Conservation (phyloP, 2,888 invertebrate genomes). For the Heliconius ismenius region DNA sequence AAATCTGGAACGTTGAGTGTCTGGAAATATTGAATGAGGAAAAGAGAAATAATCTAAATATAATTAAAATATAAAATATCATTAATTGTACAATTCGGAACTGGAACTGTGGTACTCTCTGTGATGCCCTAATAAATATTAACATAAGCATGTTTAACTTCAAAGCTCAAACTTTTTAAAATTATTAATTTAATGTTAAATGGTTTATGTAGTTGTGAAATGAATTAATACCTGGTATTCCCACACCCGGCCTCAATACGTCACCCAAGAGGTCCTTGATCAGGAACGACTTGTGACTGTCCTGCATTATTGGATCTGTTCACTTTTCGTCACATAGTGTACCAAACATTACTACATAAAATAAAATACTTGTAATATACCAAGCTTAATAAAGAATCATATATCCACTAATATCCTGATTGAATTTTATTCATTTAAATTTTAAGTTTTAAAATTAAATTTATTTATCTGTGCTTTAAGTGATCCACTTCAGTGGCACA, state of each 20-base stretch:
- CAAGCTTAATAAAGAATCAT: constrained; percentile 1
- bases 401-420: not conserved
- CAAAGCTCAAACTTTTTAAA: too few relatives aligned
- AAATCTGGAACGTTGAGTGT: too few relatives aligned
- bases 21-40: too few relatives aligned
- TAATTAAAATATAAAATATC: too few relatives aligned
- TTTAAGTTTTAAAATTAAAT: not conserved
- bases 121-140: too few relatives aligned
- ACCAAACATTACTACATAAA: not conserved
- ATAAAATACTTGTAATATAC: constrained; percentile 8
- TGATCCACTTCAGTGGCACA: not conserved
- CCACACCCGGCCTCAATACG: constrained; percentile 76
- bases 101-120: too few relatives aligned
- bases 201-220: not conserved
- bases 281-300: constrained; percentile 89
- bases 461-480: not conserved
- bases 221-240: constrained; percentile 32
- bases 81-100: too few relatives aligned
- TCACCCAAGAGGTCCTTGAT: constrained; percentile 92
- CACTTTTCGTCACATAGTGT: constrained; percentile 23
- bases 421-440: not conserved
- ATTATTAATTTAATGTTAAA: too few relatives aligned
- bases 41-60: too few relatives aligned
- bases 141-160: too few relatives aligned
- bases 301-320: constrained; percentile 78